Conservation (phyloP, 2,888 invertebrate genomes). For the Chrysina gloriosa region DNA sequence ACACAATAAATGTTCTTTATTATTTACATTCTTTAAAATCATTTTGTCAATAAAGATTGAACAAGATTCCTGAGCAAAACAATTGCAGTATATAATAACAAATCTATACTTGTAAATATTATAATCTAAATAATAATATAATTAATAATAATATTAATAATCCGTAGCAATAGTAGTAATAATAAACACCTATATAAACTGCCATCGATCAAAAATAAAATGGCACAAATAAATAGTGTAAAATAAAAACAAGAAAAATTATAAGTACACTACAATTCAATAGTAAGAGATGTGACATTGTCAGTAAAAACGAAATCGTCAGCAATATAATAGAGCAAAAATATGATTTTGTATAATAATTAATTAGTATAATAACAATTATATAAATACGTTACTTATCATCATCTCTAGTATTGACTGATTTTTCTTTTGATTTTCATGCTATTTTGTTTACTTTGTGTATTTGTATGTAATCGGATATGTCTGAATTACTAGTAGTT, state of each 20-base stretch:
- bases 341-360: conserved; percentile 31
- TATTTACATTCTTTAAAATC: conserved; percentile 42
- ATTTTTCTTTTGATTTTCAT: conserved; percentile 22
- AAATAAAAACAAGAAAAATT: conserved; percentile 39
- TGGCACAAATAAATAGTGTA: conserved; percentile 53
- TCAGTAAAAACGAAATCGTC: conserved; percentile 37
- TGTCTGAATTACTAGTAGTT: conserved; percentile 15
- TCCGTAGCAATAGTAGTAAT: conserved; percentile 50
- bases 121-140: conserved; percentile 43
- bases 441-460: background rate
- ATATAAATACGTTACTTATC: conserved; percentile 17
- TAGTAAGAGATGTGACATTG: conserved; percentile 15
- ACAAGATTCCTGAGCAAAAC: conserved; percentile 63
- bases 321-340: conserved; percentile 31
- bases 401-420: conserved; percentile 27
- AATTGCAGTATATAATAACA: conserved; percentile 58
- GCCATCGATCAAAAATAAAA: conserved; percentile 48
- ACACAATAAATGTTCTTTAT: conserved; percentile 39
- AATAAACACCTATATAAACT: conserved; percentile 48
- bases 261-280: conserved; percentile 46
- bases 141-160: conserved; percentile 43
- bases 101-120: conserved; percentile 39
- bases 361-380: conserved; percentile 16
- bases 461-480: conserved; percentile 10
- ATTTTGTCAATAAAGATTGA: conserved; percentile 50